Base-by-base conservation (phyloP, 2,888 invertebrate genomes). In the Stenodera caucasica region DNA sequence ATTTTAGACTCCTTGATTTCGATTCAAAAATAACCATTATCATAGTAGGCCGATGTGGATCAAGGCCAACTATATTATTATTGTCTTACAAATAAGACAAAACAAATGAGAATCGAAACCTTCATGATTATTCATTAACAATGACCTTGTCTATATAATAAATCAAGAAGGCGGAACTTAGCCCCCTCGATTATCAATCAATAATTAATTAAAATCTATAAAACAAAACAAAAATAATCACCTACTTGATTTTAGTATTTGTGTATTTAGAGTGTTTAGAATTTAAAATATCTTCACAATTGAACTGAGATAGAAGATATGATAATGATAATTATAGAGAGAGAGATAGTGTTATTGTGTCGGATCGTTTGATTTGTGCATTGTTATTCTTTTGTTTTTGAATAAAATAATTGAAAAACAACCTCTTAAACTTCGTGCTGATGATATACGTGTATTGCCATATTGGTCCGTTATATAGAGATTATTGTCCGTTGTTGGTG, bases 401-500 rank as follows among this genome's bases (percentile, higher is more conserved):
- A 21, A 21, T 2, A 18, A 40, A 18, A 15, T 6, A 37, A 21
- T 49, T 14, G 15, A 12, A 33, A 35, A 60, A n/a, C n/a, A 67
- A 70, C 71, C 71, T 71, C 69, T 66, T 45, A 67, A 67, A 63
- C 63, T 69, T 14, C 64, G 62, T 37, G 69, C 70, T 45, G 70
- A 65, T 26, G 68, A 64, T 15, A 71, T 71, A 5, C 69, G 70
- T 5, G 80, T 79, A 65, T 75, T 72, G 11, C 80, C 80, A 67
- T 77, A 77, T 30, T 32, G 18, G 32, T 53, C 53, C 33, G 53
- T 53, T 30, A 53, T 53, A 30, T 53, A 53, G 23, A 53, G 32
- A 14, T 33, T 33, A 35, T 53, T 23, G 14, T 53, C 53, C 18
- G 35, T 11, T 35, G 55, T 49, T 58, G 18, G 33, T 57, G 55